Evolutionary conservation across 1,140 invertebrate species (phyloP).

Genomic region (Drosophila athabasca): DNA sequence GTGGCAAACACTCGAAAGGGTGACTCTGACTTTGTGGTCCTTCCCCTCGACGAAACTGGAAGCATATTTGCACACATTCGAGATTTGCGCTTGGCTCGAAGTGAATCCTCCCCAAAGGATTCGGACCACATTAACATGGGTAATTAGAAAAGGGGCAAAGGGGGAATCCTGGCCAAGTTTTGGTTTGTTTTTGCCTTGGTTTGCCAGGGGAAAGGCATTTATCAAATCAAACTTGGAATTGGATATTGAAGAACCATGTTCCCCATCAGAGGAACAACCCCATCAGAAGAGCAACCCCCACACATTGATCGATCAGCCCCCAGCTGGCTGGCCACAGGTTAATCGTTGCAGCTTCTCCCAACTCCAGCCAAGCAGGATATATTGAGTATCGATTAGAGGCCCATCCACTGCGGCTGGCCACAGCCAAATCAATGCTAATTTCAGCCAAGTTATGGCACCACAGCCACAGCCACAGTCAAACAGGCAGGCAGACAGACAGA

Average conservation of each 20-base stretch:
- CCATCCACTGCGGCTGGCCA: conserved; percentile 32
- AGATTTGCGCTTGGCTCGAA: conserved; percentile 40
- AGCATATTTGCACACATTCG: conserved; percentile 56
- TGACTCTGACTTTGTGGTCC: conserved; percentile 38
- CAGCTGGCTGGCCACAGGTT: not conserved
- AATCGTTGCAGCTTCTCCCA: not conserved
- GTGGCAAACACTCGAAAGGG: conserved; percentile 59
- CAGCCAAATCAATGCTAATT: conserved; percentile 49
- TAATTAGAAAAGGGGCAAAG: conserved; percentile 61
- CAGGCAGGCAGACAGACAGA: conserved; percentile 8
- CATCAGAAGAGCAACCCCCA: too few relatives aligned
- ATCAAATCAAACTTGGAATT: conserved; percentile 37
- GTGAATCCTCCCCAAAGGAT: conserved; percentile 65
- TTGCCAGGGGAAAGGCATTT: conserved; percentile 34
- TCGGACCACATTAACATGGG: conserved; percentile 64
- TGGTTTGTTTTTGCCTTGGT: conserved; percentile 31
- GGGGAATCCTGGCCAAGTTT: not conserved
- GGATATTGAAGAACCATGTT: not conserved
- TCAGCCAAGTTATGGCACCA: conserved; percentile 50
- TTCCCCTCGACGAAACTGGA: conserved; percentile 27
- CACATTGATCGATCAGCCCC: too few relatives aligned
- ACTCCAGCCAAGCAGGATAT: not conserved
- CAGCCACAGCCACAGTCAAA: conserved; percentile 18
- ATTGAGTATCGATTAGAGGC: conserved; percentile 44
- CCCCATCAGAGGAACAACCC: too few relatives aligned